These are phyloP conservation scores for Dunckerocampus dactyliophorus DNA, from an alignment of 2,113 vertebrate species.

Conservation along the genomic window DNA sequence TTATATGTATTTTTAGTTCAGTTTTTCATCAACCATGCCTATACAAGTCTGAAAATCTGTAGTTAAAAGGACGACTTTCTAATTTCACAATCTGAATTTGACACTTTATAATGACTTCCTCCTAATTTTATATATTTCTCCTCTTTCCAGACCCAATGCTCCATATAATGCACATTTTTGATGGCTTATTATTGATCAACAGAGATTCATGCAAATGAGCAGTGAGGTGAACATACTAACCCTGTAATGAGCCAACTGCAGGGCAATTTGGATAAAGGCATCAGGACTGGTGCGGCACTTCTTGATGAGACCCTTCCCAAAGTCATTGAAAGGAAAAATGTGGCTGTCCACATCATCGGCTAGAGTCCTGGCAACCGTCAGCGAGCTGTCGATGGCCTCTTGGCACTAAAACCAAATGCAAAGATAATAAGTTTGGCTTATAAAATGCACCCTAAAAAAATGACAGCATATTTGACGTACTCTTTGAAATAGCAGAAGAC, in stretches of 20 bases:
- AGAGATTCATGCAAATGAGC: neutral
- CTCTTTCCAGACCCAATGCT: too few relatives aligned
- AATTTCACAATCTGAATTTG: too few relatives aligned
- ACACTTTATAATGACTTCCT: too few relatives aligned
- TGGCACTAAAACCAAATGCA: conserved; percentile 76
- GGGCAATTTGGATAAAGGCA: conserved; percentile 88
- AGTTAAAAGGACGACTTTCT: too few relatives aligned
- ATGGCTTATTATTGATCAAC: neutral
- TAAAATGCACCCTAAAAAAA: neutral
- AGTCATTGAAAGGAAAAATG: conserved; percentile 81
- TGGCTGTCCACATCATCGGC: conserved; percentile 87
- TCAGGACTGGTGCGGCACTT: conserved; percentile 90
- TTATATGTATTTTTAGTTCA: too few relatives aligned
- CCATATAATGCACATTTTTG: too few relatives aligned
- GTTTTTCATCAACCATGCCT: too few relatives aligned
- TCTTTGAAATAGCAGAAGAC: neutral
- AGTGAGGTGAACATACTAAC: conserved; percentile 54
- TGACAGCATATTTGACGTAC: neutral
- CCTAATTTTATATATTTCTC: too few relatives aligned
- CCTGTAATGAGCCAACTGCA: conserved; percentile 93
- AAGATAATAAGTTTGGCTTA: conserved; percentile 4
- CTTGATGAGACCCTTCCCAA: conserved; percentile 94
- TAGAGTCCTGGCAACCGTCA: conserved; percentile 76
- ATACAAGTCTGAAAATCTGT: too few relatives aligned
- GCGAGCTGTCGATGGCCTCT: conserved; percentile 77